phyloP scores from a whole-genome alignment of 2,888 invertebrate species.

The Cheilosia pagana region DNA sequence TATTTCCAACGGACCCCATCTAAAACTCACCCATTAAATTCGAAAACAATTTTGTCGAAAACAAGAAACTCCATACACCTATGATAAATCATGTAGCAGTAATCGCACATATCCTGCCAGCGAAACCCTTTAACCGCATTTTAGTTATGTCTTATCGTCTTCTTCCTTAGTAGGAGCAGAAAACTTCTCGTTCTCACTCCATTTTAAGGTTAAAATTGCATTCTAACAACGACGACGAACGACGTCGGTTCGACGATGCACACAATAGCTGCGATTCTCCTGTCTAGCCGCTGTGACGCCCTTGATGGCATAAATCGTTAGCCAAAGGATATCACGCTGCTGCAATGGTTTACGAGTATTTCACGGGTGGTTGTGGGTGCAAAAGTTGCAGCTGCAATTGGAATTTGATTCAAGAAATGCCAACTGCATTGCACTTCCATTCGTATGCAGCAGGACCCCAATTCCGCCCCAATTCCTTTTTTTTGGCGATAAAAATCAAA shows the following conservation, averaged over 20 bases:
- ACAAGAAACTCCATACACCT: slow-evolving; percentile 30
- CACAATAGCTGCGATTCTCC: slow-evolving; percentile 62
- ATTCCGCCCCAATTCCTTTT: neutral
- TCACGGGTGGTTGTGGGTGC: slow-evolving; percentile 13
- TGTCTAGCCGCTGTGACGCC: slow-evolving; percentile 70
- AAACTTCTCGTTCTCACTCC: slow-evolving; percentile 11
- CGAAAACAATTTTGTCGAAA: slow-evolving; percentile 53
- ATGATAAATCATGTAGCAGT: slow-evolving; percentile 56
- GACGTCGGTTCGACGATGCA: slow-evolving; percentile 59
- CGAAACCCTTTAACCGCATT: slow-evolving; percentile 38
- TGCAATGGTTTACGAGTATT: slow-evolving; percentile 34
- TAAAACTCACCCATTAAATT: slow-evolving; percentile 36
- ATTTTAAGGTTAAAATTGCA: slow-evolving; percentile 62
- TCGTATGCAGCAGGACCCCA: slow-evolving; percentile 13
- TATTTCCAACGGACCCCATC: neutral
- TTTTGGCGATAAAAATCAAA: slow-evolving; percentile 56
- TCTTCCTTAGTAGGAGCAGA: neutral
- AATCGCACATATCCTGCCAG: slow-evolving; percentile 30
- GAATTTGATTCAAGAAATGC: slow-evolving; percentile 42
- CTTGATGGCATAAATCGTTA: slow-evolving; percentile 68
- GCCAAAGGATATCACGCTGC: slow-evolving; percentile 26
- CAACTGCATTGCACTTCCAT: slow-evolving; percentile 35
- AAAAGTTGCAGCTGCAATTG: slow-evolving; percentile 46
- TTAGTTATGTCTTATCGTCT: slow-evolving; percentile 1
- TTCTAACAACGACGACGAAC: slow-evolving; percentile 39